Conservation (phyloP, 2,797 vertebrate genomes). For the Eupleurogrammus muticus region DNA sequence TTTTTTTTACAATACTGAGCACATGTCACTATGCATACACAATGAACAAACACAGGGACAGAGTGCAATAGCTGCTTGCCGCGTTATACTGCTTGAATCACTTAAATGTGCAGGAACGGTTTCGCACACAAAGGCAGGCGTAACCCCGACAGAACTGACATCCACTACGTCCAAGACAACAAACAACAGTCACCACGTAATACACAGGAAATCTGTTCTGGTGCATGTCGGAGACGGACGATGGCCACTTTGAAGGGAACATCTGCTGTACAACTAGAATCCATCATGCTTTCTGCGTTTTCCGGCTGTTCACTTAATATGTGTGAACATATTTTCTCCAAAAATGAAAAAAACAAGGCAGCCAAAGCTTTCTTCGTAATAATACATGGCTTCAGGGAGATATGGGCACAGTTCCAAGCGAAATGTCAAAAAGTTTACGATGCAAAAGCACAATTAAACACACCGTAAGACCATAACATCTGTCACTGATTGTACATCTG, state of each 20-base stretch:
- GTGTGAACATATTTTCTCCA: background rate
- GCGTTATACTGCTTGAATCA: constrained; percentile 25
- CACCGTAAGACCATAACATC: background rate
- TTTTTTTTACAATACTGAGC: constrained; percentile 23
- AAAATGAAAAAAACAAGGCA: constrained; percentile 19
- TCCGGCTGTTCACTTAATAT: background rate
- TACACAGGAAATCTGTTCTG: constrained; percentile 26
- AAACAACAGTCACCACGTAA: constrained; percentile 45
- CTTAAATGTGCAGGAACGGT: constrained; percentile 44
- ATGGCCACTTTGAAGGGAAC: background rate
- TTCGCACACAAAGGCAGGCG: constrained; percentile 45
- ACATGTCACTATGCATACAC: constrained; percentile 42
- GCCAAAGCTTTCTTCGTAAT: background rate
- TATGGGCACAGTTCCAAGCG: constrained; percentile 6
- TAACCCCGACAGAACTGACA: constrained; percentile 22
- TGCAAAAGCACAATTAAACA: constrained; percentile 1
- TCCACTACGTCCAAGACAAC: constrained; percentile 49
- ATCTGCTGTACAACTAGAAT: background rate
- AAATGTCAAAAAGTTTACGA: background rate
- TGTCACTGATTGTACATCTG: background rate
- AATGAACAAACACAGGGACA: constrained; percentile 50
- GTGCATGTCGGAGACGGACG: background rate
- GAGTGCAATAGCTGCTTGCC: constrained; percentile 25
- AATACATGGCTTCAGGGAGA: background rate
- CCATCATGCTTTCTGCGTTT: constrained; percentile 26